phyloP scores from a whole-genome alignment of 2,113 vertebrate genomes.

The Hippocampus barbouri region DNA sequence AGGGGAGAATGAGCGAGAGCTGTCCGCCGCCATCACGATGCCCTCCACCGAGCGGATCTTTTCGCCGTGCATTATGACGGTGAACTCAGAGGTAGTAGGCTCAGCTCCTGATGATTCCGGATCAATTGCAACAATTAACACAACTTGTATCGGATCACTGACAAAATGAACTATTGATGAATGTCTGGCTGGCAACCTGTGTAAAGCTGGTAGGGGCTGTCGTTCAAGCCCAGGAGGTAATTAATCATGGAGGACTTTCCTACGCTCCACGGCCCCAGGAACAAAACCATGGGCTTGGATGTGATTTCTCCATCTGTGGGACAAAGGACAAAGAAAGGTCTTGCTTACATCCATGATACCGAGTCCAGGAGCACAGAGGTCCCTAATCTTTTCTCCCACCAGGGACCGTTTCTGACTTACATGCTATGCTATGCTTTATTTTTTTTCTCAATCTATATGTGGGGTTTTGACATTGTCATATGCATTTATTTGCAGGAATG shows the following conservation, averaged over 20 bases:
- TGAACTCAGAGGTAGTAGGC: slow-evolving; percentile 97
- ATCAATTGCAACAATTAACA: not conserved
- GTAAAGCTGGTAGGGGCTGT: slow-evolving; percentile 92
- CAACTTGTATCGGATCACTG: not conserved
- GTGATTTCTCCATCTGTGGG: slow-evolving; percentile 93
- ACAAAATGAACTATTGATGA: not conserved
- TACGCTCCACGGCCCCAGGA: slow-evolving; percentile 97
- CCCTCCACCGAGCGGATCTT: slow-evolving; percentile 96
- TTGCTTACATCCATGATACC: no score
- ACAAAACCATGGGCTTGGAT: slow-evolving; percentile 97
- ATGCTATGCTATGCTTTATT: no score
- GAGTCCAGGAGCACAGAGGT: not conserved
- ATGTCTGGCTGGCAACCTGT: slow-evolving; percentile 75
- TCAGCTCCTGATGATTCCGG: slow-evolving; percentile 80
- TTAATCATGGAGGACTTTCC: slow-evolving; percentile 99
- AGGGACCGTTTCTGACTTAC: no score
- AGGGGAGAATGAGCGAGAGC: slow-evolving; percentile 89
- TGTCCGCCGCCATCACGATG: slow-evolving; percentile 98
- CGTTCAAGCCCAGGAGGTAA: slow-evolving; percentile 90
- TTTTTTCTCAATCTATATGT: no score
- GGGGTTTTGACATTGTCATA: no score
- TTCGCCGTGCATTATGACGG: slow-evolving; percentile 93
- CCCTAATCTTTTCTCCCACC: no score
- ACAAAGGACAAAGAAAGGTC: slow-evolving; percentile 8
- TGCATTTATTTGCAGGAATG: no score